phyloP scores from a whole-genome alignment of 2,113 vertebrate species.

The Maylandia zebra region DNA sequence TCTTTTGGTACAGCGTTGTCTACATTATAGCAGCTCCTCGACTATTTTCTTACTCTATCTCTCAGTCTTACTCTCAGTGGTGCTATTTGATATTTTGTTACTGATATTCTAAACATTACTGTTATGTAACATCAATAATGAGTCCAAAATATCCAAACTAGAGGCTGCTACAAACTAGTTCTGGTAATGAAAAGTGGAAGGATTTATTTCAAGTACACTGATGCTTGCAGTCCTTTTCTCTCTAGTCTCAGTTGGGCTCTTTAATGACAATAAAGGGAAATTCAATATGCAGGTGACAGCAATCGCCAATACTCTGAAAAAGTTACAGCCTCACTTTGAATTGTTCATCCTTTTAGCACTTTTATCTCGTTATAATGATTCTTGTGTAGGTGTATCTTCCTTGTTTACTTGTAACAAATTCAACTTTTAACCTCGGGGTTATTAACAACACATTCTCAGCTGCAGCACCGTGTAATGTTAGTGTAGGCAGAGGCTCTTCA shows the following conservation, averaged over 20 bases:
- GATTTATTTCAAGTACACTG: neutral
- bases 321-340: neutral
- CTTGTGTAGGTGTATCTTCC: neutral
- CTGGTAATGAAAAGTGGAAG: neutral
- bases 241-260: neutral
- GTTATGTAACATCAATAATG: neutral
- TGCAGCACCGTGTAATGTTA: neutral
- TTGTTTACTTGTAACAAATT: neutral
- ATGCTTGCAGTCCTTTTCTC: neutral
- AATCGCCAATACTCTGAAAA: neutral
- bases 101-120: neutral
- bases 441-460: neutral
- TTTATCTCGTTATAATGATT: neutral
- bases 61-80: neutral
- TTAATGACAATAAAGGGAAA: neutral
- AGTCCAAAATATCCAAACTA: neutral
- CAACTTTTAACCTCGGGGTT: neutral
- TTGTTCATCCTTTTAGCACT: neutral
- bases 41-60: neutral
- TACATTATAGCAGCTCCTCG: neutral
- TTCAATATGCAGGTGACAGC: neutral
- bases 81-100: neutral
- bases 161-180: neutral
- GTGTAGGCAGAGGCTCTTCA: neutral
- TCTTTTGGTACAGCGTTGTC: neutral